These are phyloP conservation scores for Eulemur rufifrons DNA, from an alignment of 2,113 vertebrate species.

Conservation along the genomic window DNA sequence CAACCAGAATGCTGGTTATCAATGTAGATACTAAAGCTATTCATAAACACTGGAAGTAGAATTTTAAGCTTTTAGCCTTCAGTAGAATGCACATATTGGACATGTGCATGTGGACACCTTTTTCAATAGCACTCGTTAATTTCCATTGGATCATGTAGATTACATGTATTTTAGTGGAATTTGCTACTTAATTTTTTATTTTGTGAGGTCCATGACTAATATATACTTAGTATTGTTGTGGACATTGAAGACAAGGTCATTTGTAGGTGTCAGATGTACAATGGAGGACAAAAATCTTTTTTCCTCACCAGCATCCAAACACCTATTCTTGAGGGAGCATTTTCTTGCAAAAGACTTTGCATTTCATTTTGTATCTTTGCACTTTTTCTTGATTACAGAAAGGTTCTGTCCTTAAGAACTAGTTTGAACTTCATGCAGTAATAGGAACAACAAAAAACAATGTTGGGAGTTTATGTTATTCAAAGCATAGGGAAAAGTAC, in stretches of 20 bases:
- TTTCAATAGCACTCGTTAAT: slow-evolving; percentile 66
- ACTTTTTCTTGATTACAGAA: slow-evolving; percentile 72
- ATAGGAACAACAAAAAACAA: slow-evolving; percentile 56
- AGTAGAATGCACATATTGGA: slow-evolving; percentile 12
- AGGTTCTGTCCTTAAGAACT: slow-evolving; percentile 69
- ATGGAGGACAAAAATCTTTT: neutral
- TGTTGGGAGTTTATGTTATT: slow-evolving; percentile 63
- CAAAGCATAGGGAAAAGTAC: slow-evolving; percentile 70
- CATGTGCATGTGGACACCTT: slow-evolving; percentile 29
- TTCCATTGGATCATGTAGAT: slow-evolving; percentile 33
- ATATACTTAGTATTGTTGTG: slow-evolving; percentile 23
- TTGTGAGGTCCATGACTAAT: slow-evolving; percentile 1
- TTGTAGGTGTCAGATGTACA: slow-evolving; percentile 52
- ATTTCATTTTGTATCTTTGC: slow-evolving; percentile 50
- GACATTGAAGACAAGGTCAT: slow-evolving; percentile 62
- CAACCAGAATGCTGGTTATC: slow-evolving; percentile 59
- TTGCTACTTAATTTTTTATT: slow-evolving; percentile 56
- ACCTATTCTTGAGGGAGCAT: slow-evolving; percentile 55
- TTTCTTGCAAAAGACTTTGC: slow-evolving; percentile 69
- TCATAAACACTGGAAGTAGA: slow-evolving; percentile 73
- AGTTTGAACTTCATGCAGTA: slow-evolving; percentile 77
- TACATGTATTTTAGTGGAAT: slow-evolving; percentile 54
- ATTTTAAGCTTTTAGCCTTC: slow-evolving; percentile 69
- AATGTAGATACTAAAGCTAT: slow-evolving; percentile 65
- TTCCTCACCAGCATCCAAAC: slow-evolving; percentile 45